phyloP scores from a whole-genome alignment of 2,888 invertebrate species.

The Aspidiotus rigidus region DNA sequence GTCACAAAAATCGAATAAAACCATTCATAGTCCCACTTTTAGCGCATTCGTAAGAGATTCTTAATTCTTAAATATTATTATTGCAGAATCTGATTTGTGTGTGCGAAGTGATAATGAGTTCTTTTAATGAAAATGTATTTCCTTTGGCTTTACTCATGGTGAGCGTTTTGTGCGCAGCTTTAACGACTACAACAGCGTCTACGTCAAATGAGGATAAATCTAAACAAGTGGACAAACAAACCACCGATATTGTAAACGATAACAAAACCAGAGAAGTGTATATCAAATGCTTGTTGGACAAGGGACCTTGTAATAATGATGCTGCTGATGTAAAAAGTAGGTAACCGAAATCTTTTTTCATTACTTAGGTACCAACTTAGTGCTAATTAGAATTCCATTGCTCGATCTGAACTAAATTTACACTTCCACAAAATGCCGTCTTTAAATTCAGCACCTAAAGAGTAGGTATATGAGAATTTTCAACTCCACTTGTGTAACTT shows the following conservation, averaged over 20 bases:
- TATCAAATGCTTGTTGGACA: constrained; percentile 36
- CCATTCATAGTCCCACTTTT: not conserved
- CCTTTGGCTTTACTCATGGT: constrained; percentile 18
- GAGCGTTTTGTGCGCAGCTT: constrained; percentile 13
- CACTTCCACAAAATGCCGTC: too few relatives aligned
- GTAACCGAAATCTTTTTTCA: constrained; percentile 14
- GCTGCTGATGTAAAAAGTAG: constrained; percentile 36
- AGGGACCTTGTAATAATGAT: constrained; percentile 36
- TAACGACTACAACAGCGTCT: constrained; percentile 7
- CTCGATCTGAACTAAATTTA: too few relatives aligned
- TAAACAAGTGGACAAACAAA: constrained; percentile 42
- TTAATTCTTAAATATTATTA: not conserved
- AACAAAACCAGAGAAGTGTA: constrained; percentile 46
- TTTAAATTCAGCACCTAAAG: too few relatives aligned
- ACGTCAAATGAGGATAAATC: constrained; percentile 26
- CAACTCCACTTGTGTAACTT: too few relatives aligned
- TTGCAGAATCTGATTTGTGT: not conserved
- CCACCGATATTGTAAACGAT: constrained; percentile 46
- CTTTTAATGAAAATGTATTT: not conserved
- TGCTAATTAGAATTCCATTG: too few relatives aligned
- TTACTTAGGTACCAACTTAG: not conserved
- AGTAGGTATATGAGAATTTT: too few relatives aligned
- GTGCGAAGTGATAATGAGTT: constrained; percentile 12
- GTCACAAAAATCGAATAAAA: constrained; percentile 19
- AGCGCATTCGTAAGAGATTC: too few relatives aligned